Conservation (phyloP, 1,140 invertebrate genomes). For the Brachionus asplanchnoidis region DNA sequence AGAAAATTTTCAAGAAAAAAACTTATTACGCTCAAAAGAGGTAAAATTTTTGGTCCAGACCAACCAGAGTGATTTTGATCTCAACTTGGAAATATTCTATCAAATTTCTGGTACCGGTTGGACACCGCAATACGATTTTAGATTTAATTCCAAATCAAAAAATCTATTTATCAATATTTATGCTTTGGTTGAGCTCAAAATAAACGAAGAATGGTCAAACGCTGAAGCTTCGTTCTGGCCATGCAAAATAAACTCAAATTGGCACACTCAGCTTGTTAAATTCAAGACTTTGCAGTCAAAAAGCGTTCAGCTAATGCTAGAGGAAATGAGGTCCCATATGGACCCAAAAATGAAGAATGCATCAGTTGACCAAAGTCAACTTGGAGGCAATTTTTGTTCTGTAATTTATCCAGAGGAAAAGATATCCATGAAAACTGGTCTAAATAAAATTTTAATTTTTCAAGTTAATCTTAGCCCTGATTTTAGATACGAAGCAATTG, state of each 20-base stretch:
- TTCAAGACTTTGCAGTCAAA: neutral
- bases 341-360: neutral
- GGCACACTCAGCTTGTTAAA: neutral
- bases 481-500: slow-evolving; percentile 52
- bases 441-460: neutral
- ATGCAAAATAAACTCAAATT: neutral
- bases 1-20: neutral
- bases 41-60: neutral
- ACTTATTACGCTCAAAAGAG: neutral
- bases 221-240: neutral
- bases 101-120: neutral
- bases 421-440: neutral
- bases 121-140: slow-evolving; percentile 1
- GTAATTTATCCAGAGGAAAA: neutral
- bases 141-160: neutral
- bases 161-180: neutral
- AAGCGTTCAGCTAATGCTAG: neutral
- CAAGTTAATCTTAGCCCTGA: slow-evolving; percentile 50
- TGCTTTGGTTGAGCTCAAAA: neutral
- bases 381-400: neutral
- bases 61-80: neutral
- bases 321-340: neutral
- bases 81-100: neutral
- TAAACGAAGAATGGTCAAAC: neutral
- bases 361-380: too few relatives aligned